Conservation (phyloP, 2,888 invertebrate species). For the Spatulosminthurus flaviceps region DNA sequence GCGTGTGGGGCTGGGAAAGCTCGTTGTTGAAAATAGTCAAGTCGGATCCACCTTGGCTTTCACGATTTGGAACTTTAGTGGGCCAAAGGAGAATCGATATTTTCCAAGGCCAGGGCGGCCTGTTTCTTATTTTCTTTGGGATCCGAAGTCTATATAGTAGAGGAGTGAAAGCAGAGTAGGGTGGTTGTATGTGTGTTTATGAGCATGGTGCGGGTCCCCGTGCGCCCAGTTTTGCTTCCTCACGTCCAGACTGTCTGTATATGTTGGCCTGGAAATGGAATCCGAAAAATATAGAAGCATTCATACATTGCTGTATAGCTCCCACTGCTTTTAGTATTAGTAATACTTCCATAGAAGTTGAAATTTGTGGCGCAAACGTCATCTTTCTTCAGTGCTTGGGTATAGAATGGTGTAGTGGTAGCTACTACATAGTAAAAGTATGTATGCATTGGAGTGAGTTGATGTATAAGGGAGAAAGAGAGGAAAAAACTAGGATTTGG, state of each 20-base stretch:
- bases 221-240: conserved; percentile 24
- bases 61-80: conserved; percentile 46
- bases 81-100: conserved; percentile 56
- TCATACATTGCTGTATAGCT: too few relatives aligned
- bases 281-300: not conserved
- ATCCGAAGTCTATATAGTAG: not conserved
- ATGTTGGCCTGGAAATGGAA: not conserved
- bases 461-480: not conserved
- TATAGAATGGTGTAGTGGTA: not conserved
- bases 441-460: not conserved
- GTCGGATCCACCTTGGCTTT: conserved; percentile 37
- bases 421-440: too few relatives aligned
- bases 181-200: not conserved
- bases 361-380: conserved; percentile 18
- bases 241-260: not conserved
- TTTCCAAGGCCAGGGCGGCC: conserved; percentile 59
- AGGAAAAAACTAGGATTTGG: conserved; percentile 38
- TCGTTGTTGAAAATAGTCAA: conserved; percentile 31
- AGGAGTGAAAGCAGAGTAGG: not conserved
- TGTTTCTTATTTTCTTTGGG: conserved; percentile 42
- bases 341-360: conserved; percentile 3
- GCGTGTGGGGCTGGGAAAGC: not conserved
- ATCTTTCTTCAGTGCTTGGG: not conserved
- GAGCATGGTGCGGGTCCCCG: conserved; percentile 18
- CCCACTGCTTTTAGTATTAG: conserved; percentile 9